A percentile compares a stretch with the other conserved stretches of the same genome.
Evolutionary conservation across 2,797 vertebrate genomes (phyloP).

Genomic region (Halcyon chelicuti): DNA sequence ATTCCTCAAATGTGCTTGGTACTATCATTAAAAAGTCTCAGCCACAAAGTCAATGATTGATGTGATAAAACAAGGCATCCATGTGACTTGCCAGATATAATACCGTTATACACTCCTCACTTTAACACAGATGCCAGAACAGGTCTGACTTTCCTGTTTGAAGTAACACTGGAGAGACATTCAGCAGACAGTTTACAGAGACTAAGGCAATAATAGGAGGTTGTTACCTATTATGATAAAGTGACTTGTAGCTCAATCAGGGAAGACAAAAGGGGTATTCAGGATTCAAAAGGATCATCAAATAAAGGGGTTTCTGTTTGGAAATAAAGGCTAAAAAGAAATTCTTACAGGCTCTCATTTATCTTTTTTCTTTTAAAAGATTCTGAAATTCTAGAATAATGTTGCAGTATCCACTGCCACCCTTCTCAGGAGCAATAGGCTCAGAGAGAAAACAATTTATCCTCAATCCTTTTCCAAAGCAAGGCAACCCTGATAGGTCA

Average conservation of each 20-base stretch:
- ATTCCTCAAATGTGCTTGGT: not conserved
- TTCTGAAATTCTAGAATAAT: not conserved
- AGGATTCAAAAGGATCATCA: not conserved
- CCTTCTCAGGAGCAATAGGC: not conserved
- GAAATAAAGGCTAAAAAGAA: not conserved
- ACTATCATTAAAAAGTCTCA: conserved; percentile 8
- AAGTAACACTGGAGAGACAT: not conserved
- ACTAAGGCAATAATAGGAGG: not conserved
- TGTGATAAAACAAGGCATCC: conserved; percentile 42
- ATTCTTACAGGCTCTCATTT: not conserved
- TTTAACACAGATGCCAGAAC: conserved; percentile 41
- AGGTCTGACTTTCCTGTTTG: not conserved
- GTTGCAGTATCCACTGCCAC: not conserved
- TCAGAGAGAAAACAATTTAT: not conserved
- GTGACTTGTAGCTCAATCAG: rapidly evolving
- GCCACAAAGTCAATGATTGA: not conserved
- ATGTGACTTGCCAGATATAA: conserved; percentile 42
- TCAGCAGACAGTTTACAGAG: not conserved
- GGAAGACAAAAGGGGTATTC: not conserved
- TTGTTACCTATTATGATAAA: not conserved
- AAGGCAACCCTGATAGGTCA: not conserved
- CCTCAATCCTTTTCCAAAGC: not conserved
- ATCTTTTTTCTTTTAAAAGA: not conserved
- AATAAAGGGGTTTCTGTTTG: not conserved
- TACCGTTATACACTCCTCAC: not conserved